Conservation (phyloP, 2,113 vertebrate genomes). For the Corynorhinus townsendii region DNA sequence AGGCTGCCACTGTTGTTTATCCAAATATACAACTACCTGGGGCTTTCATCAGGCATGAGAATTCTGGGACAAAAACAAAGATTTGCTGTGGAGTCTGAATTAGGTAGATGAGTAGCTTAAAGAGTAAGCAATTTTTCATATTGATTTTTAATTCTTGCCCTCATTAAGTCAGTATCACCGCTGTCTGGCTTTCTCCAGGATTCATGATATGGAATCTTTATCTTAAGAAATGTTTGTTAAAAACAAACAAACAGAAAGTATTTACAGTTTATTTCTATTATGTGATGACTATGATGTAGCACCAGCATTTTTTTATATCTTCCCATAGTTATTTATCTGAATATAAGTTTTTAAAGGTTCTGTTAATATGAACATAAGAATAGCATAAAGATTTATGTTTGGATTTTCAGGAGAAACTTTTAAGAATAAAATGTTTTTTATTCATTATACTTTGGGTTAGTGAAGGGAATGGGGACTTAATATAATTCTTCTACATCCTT, state of each 20-base stretch:
- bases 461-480: not conserved
- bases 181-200: not conserved
- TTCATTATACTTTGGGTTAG: not conserved
- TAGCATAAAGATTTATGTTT: not conserved
- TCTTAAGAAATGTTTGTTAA: constrained; percentile 11
- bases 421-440: not conserved
- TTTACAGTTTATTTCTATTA: not conserved
- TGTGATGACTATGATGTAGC: not conserved
- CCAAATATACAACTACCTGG: not conserved
- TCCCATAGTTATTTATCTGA: not conserved
- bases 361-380: not conserved
- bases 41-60: not conserved
- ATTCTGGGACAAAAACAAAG: not conserved
- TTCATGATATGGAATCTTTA: constrained; percentile 23
- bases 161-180: not conserved
- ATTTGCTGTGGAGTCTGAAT: not conserved
- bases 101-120: not conserved
- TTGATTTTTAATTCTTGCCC: not conserved
- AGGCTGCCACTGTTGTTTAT: not conserved
- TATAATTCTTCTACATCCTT: not conserved
- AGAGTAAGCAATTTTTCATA: not conserved
- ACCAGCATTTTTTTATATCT: not conserved
- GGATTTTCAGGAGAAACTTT: not conserved
- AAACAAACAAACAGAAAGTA: not conserved
- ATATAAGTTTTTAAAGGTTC: not conserved